A percentile compares a stretch with the other conserved stretches of the same genome.
These are phyloP conservation scores for Dione vanillae DNA, from an alignment of 2,888 invertebrate genomes.

Conservation along the genomic window DNA sequence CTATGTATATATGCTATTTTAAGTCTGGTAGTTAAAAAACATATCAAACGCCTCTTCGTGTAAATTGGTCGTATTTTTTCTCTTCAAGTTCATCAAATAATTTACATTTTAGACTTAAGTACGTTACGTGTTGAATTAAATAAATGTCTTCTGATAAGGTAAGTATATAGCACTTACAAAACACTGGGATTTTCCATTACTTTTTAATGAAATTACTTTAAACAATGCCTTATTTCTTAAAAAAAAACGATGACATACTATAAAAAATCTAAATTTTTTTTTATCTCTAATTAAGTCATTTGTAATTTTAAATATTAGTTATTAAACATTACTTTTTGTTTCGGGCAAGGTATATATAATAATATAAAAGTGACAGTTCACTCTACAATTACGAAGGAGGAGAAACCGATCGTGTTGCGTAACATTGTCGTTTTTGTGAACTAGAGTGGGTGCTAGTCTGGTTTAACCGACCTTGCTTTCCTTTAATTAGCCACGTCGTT, in stretches of 20 bases:
- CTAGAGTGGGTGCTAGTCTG: slow-evolving; percentile 68
- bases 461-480: slow-evolving; percentile 80
- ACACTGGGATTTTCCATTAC: neutral
- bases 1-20: neutral
- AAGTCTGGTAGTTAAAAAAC: neutral
- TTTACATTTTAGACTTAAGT: neutral
- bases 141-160: neutral
- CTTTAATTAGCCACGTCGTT: slow-evolving; percentile 78
- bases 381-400: slow-evolving; percentile 38
- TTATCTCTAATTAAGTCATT: no score
- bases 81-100: neutral
- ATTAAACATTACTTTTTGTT: no score
- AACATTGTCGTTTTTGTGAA: slow-evolving; percentile 60
- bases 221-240: no score
- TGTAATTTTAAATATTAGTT: no score
- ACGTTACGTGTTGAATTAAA: neutral
- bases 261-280: no score
- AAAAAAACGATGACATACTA: no score
- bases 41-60: neutral
- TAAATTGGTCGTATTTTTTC: neutral
- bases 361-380: slow-evolving; percentile 29
- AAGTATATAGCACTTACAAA: neutral
- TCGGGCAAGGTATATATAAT: neutral
- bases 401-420: slow-evolving; percentile 61
- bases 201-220: neutral